These are phyloP conservation scores for Urosaurus nigricauda DNA, from an alignment of 2,797 vertebrate genomes.

Conservation along the genomic window DNA sequence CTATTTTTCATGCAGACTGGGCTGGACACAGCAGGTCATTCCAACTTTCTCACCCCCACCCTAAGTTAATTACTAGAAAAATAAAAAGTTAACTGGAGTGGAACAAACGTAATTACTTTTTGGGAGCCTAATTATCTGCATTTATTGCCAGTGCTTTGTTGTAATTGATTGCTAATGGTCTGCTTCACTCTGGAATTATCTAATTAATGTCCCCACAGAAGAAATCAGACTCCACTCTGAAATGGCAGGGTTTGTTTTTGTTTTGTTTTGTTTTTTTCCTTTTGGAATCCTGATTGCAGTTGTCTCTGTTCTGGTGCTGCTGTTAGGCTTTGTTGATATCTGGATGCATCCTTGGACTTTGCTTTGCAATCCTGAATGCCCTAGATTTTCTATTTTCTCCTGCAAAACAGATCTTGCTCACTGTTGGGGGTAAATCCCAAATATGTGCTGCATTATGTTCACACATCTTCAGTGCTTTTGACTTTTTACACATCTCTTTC, in stretches of 20 bases:
- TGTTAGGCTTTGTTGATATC: conserved; percentile 17
- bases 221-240: conserved; percentile 9
- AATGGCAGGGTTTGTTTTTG: background rate
- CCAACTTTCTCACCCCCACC: conserved; percentile 29
- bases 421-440: background rate
- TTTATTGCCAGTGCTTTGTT: conserved; percentile 60
- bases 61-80: conserved; percentile 58
- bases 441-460: background rate
- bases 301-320: background rate
- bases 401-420: background rate
- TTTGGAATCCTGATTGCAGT: conserved; percentile 16
- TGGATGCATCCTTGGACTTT: conserved; percentile 8
- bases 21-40: conserved; percentile 40
- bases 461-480: background rate
- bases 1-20: conserved; percentile 39
- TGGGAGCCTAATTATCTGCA: conserved; percentile 57
- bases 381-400: background rate
- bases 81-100: conserved; percentile 57
- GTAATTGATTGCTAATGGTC: conserved; percentile 60
- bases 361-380: background rate
- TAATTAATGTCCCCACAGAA: conserved; percentile 47
- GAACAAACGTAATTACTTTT: conserved; percentile 66
- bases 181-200: conserved; percentile 48
- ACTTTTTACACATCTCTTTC: background rate
- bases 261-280: background rate